These are phyloP conservation scores for Hippocampus guttulatus DNA, from an alignment of 2,113 vertebrate genomes.

Conservation along the genomic window DNA sequence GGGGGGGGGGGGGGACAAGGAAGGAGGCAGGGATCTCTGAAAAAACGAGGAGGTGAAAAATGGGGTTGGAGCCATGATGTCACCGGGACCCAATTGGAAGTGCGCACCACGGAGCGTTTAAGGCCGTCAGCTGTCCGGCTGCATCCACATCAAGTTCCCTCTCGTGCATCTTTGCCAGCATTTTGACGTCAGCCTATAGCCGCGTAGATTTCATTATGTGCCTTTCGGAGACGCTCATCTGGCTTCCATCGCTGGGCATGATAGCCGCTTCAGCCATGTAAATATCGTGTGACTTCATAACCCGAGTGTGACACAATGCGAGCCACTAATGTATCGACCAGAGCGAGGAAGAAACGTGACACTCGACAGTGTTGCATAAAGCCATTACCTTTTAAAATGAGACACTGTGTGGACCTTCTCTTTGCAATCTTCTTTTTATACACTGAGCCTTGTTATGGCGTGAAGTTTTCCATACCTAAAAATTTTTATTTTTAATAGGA, in stretches of 20 bases:
- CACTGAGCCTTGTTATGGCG: not conserved
- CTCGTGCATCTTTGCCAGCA: constrained; percentile 9
- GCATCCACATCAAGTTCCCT: constrained; percentile 50
- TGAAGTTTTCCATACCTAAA: no score
- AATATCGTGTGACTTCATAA: not conserved
- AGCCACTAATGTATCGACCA: not conserved
- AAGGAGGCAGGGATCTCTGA: constrained; percentile 36
- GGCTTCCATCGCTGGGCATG: not conserved
- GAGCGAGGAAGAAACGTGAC: not conserved
- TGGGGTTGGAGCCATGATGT: constrained; percentile 73
- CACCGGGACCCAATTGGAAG: constrained; percentile 69
- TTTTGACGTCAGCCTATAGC: constrained; percentile 5
- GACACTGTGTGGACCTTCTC: not conserved
- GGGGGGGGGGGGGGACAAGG: constrained; percentile 9
- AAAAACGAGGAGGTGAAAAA: constrained; percentile 63
- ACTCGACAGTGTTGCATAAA: not conserved
- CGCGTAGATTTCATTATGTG: not conserved
- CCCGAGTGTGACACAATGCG: not conserved
- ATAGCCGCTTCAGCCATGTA: not conserved
- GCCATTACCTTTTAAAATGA: not conserved
- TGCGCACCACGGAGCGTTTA: constrained; percentile 52
- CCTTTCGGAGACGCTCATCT: not conserved
- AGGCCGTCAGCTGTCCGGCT: constrained; percentile 68
- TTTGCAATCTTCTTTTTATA: not conserved
- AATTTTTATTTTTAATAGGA: no score